These are phyloP conservation scores for Coilia nasus DNA, from an alignment of 2,797 vertebrate species.

Conservation along the genomic window DNA sequence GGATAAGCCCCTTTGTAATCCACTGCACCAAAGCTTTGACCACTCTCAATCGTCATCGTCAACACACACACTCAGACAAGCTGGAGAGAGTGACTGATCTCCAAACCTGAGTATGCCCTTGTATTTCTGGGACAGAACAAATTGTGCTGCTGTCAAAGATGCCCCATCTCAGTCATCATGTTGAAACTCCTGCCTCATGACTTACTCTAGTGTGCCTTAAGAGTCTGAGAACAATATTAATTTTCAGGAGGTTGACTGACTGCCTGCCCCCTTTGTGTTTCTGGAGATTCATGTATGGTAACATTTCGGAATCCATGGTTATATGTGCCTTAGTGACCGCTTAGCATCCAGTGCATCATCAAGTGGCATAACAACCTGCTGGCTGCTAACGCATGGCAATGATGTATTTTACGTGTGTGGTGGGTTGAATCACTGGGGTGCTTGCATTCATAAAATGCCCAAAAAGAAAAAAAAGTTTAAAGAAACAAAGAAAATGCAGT, in stretches of 20 bases:
- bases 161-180: neutral
- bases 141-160: neutral
- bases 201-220: too few species aligned
- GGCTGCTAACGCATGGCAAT: too few species aligned
- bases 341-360: neutral
- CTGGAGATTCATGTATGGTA: neutral
- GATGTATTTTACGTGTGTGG: too few species aligned
- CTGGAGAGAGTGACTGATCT: neutral
- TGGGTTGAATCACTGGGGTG: neutral
- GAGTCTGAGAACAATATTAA: too few species aligned
- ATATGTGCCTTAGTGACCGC: too few species aligned
- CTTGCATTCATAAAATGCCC: neutral
- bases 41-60: neutral
- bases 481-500: neutral
- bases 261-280: neutral
- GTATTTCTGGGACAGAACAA: neutral
- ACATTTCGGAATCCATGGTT: too few species aligned
- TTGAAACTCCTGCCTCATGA: neutral
- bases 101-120: neutral
- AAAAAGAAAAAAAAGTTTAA: neutral
- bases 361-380: too few species aligned
- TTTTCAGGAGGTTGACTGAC: neutral
- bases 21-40: neutral
- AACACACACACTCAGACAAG: neutral
- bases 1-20: conserved; percentile 5